Conservation (phyloP, 1,140 invertebrate genomes). For the Drosophila leontia region DNA sequence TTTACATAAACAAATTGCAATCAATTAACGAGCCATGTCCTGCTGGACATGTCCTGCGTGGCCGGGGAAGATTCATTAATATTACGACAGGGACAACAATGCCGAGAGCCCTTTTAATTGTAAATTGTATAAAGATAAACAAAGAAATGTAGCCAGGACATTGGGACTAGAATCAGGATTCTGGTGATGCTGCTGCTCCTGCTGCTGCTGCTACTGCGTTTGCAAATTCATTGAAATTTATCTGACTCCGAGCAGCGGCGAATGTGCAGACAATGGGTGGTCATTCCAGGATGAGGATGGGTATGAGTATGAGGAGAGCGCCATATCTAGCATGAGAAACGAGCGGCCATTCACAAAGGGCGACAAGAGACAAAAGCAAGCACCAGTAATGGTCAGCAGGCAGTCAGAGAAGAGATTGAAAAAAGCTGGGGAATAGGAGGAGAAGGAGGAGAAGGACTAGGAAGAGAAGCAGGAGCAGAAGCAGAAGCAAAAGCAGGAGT, state of each 20-base stretch:
- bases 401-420: conserved; percentile 29
- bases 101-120: conserved; percentile 78
- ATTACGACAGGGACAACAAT: conserved; percentile 77
- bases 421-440: conserved; percentile 3
- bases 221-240: conserved; percentile 81
- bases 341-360: conserved; percentile 46
- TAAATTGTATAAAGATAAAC: conserved; percentile 81
- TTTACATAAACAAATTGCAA: conserved; percentile 80
- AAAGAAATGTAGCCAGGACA: conserved; percentile 73
- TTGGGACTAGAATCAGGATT: conserved; percentile 21
- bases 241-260: conserved; percentile 49
- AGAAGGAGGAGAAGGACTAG: background rate
- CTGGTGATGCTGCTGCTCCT: background rate
- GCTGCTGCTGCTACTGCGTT: conserved; percentile 58
- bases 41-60: conserved; percentile 15
- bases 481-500: too few relatives aligned
- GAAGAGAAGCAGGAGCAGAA: background rate
- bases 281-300: background rate
- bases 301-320: background rate
- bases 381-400: conserved; percentile 33
- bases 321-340: conserved; percentile 27
- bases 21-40: conserved; percentile 65
- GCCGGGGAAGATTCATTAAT: conserved; percentile 73
- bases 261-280: conserved; percentile 40
- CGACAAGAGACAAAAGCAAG: conserved; percentile 67